A percentile compares a stretch with the other conserved stretches of the same genome.
These are phyloP conservation scores for Pararge aegeria DNA, from an alignment of 1,140 invertebrate genomes.

Conservation along the genomic window DNA sequence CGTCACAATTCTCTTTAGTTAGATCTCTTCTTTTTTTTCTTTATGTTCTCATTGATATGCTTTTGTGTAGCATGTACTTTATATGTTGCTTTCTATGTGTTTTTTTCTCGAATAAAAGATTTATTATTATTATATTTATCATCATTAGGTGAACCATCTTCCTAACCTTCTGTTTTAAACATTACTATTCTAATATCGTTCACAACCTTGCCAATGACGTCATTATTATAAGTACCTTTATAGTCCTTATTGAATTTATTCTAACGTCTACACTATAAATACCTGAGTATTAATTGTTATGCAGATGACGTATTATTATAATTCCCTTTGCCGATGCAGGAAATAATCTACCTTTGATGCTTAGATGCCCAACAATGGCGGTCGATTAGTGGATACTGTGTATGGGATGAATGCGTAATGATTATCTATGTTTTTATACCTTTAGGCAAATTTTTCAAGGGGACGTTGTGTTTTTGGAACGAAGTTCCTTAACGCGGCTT, in stretches of 20 bases:
- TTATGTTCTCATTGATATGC: no score
- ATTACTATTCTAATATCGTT: not conserved
- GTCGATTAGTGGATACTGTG: conserved; percentile 21
- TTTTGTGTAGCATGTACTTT: no score
- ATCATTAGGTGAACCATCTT: no score
- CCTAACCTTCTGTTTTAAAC: no score
- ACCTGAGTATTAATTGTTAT: conserved; percentile 12
- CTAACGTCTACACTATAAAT: conserved; percentile 29
- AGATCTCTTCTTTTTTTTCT: no score
- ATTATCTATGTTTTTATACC: not conserved
- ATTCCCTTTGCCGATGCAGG: conserved; percentile 24
- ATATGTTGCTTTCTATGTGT: no score
- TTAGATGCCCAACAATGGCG: conserved; percentile 24
- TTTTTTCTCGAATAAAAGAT: no score
- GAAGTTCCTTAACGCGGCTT: no score
- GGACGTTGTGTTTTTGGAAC: no score
- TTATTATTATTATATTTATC: no score
- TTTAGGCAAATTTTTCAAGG: no score
- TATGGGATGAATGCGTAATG: conserved; percentile 5
- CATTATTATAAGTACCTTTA: conserved; percentile 44
- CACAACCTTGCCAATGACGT: conserved; percentile 33
- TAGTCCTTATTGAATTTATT: conserved; percentile 35
- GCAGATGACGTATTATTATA: conserved; percentile 18
- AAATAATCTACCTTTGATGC: conserved; percentile 31
- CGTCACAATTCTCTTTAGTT: no score